Evolutionary conservation across 2,888 invertebrate species (phyloP).

Genomic region (Tetranychus piercei): DNA sequence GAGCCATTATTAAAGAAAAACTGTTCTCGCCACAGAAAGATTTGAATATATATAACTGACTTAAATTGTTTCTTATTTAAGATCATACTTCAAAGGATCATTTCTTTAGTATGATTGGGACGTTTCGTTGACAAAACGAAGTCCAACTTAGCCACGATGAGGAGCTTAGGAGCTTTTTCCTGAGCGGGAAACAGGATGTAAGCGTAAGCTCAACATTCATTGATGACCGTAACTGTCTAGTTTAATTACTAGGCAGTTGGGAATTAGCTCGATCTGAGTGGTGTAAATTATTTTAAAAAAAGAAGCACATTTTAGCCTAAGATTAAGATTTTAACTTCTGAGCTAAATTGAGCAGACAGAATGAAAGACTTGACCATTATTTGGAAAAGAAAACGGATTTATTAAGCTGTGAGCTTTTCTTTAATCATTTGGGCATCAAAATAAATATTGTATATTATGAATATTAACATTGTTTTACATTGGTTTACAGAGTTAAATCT

Average conservation of each 20-base stretch:
- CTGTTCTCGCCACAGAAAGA: not conserved
- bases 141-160: slow-evolving; percentile 21
- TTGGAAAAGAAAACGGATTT: no score
- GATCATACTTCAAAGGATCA: slow-evolving; percentile 24
- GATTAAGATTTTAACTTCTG: no score
- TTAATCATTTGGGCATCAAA: no score
- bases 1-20: no score
- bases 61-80: not conserved
- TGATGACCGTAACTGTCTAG: slow-evolving; percentile 20
- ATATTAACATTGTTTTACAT: no score
- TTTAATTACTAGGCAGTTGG: slow-evolving; percentile 9
- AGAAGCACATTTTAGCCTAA: slow-evolving; percentile 1
- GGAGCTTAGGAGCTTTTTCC: slow-evolving; percentile 17
- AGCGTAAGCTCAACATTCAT: not conserved
- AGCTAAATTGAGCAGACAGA: no score
- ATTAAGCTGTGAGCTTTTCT: no score
- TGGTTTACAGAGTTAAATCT: not conserved
- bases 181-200: slow-evolving; percentile 20
- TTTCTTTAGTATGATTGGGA: slow-evolving; percentile 21
- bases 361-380: no score
- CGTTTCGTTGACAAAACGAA: slow-evolving; percentile 20
- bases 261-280: slow-evolving; percentile 21
- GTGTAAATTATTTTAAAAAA: slow-evolving; percentile 4
- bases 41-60: not conserved
- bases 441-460: no score